Percentiles rank a stretch among this genome's conserved stretches.
Evolutionary conservation across 2,113 vertebrate genomes (phyloP).

Genomic region (Nyctereutes procyonoides): DNA sequence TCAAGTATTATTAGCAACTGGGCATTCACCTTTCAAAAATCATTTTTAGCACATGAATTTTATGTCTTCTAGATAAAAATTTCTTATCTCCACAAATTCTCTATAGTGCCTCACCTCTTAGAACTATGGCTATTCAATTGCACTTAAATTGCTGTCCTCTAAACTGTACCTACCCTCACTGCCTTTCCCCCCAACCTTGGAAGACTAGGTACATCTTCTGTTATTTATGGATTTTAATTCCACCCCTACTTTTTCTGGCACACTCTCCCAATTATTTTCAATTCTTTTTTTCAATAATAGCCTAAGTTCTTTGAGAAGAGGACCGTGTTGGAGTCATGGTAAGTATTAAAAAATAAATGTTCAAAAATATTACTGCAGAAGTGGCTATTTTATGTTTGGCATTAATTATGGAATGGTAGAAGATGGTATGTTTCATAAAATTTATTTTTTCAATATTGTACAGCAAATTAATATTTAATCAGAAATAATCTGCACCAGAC

Average conservation of each 20-base stretch:
- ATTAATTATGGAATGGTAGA: background rate
- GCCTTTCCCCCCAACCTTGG: background rate
- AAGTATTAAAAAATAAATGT: background rate
- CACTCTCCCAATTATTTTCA: background rate
- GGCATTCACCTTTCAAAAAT: background rate
- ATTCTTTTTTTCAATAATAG: background rate
- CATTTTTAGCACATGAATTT: background rate
- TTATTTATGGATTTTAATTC: background rate
- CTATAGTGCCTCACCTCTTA: background rate
- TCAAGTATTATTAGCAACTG: background rate
- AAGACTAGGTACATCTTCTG: background rate
- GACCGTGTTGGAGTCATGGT: background rate
- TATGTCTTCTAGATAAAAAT: background rate
- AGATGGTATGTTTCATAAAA: background rate
- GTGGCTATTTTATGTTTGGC: background rate
- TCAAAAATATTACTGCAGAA: background rate
- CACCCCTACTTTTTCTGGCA: background rate
- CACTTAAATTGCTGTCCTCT: background rate
- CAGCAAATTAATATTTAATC: constrained; percentile 3
- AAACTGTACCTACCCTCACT: background rate
- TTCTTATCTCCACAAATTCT: background rate
- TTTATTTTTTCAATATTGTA: background rate
- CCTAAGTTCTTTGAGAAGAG: background rate
- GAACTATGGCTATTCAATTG: background rate
- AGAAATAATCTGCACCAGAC: background rate